Evolutionary conservation across 2,113 vertebrate species (phyloP).

Genomic region (Calypte anna): DNA sequence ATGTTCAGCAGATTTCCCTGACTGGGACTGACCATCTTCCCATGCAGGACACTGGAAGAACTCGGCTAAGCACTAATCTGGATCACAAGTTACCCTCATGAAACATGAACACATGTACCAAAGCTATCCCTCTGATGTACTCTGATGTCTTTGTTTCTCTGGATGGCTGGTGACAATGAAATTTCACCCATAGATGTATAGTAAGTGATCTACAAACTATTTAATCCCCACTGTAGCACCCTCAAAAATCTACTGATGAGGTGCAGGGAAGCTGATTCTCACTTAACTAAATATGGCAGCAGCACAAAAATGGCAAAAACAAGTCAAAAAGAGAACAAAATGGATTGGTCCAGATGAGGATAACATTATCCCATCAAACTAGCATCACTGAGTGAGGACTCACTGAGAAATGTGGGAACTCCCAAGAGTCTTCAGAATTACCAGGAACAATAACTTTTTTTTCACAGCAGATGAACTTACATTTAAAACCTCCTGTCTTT

Average conservation of each 20-base stretch:
- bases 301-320: not conserved
- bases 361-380: not conserved
- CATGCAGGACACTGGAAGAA: not conserved
- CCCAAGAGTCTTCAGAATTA: not conserved
- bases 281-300: not conserved
- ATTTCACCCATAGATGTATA: not conserved
- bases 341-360: not conserved
- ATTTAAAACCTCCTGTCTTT: not conserved
- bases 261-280: not conserved
- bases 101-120: not conserved
- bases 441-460: not conserved
- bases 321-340: not conserved
- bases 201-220: not conserved
- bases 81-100: not conserved
- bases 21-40: not conserved
- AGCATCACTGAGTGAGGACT: not conserved
- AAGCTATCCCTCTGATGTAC: not conserved
- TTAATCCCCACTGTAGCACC: not conserved
- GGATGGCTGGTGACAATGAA: not conserved
- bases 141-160: not conserved
- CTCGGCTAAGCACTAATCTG: not conserved
- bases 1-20: not conserved
- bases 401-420: not conserved
- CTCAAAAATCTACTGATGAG: not conserved
- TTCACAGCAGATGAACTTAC: not conserved